Base-by-base conservation (phyloP, 2,888 invertebrate species). In the Drosophila borborema region DNA sequence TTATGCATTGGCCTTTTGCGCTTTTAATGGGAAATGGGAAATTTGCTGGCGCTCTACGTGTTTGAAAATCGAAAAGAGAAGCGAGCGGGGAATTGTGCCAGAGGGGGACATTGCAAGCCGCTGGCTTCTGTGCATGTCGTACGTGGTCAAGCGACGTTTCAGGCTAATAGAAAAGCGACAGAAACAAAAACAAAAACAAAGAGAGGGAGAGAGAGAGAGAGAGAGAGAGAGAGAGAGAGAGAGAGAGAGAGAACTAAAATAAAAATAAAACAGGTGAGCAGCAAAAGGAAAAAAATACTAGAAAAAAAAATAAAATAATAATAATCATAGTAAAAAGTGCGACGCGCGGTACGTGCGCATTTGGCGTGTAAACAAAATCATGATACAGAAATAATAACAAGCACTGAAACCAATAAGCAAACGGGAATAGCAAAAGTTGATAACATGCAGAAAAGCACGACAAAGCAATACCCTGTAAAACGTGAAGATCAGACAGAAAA, bases 301-400 rank as follows among this genome's bases (percentile, higher is more conserved):
- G 18, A 36, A 64, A n/a, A 49, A 61, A 53, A 67, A 67, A 54
- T 60, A 72, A 49, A 55, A 77, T 69, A 87, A 72, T 75, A 87
- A 82, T 82, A 88, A 88, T 82, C 87, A 90, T 80, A 73, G 72
- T 86, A 86, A 85, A 90, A 88, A 89, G 86, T 77, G 86, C 72
- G 78, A 77, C 68, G 84, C 67, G 62, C 58, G 72, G 68, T 90
- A 86, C 85, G 85, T 85, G 85, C 77, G 85, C 86, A 86, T 90
- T 86, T 89, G 90, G 73, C 81, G 83, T 89, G 89, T 86, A 86
- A 86, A 86, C 86, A 86, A 86, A 89, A 86, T 89, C 90, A 85
- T 87, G 90, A 82, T 79, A 81, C 64, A 70, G 60, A 58, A 70
- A 79, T 72, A 72, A 77, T 66, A 66, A 77, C 58, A 54, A 77